phyloP scores from a whole-genome alignment of 2,113 vertebrate genomes.

The Petrocephalus microphthalmus region DNA sequence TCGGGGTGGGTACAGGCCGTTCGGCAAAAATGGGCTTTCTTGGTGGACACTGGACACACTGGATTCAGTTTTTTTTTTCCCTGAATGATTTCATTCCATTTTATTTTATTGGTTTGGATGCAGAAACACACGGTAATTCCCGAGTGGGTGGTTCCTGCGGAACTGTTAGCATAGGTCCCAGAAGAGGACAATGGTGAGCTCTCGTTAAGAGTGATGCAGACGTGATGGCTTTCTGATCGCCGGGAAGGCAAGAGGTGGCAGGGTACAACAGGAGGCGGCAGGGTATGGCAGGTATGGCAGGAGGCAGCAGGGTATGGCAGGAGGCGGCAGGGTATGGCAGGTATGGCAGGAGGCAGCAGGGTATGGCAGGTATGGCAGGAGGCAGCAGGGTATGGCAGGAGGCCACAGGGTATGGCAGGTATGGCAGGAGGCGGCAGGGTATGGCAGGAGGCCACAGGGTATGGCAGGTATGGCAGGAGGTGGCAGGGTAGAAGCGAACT shows the following conservation, averaged over 20 bases:
- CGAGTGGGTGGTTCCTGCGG: neutral
- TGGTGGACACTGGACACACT: neutral
- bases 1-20: neutral
- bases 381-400: no score
- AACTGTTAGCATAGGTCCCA: neutral
- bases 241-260: neutral
- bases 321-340: no score
- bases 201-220: neutral
- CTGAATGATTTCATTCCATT: neutral
- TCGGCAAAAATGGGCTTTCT: neutral
- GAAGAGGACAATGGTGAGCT: neutral
- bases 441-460: no score
- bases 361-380: no score
- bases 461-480: neutral
- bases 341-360: no score
- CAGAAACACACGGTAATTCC: neutral
- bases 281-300: no score
- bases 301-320: no score
- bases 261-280: no score
- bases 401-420: no score
- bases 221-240: neutral
- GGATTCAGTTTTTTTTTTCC: neutral
- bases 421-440: no score
- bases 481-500: neutral
- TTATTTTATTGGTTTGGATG: no score